Evolutionary conservation across 1,140 invertebrate species (phyloP).

Genomic region (Mactra quadrangularis): DNA sequence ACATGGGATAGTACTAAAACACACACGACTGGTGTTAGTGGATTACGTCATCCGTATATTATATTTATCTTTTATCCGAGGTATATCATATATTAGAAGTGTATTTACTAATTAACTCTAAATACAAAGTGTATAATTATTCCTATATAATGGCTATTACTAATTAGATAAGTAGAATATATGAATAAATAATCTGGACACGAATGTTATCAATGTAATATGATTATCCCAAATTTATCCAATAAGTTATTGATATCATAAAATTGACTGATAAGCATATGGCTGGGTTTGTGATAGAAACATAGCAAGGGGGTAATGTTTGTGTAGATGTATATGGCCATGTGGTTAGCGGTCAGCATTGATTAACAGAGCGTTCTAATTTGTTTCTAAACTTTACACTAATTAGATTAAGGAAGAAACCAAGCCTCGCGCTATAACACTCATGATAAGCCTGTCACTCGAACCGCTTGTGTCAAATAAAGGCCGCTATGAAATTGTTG

Average conservation of each 20-base stretch:
- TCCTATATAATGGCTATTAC: no score
- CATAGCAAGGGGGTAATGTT: constrained; percentile 8
- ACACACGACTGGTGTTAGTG: no score
- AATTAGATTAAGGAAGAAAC: constrained; percentile 60
- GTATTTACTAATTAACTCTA: no score
- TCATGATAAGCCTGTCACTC: constrained; percentile 34
- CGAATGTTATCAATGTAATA: no score
- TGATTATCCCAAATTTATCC: background rate
- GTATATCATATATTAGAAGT: no score
- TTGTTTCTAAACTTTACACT: constrained; percentile 51
- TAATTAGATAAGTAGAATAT: no score
- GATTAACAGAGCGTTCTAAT: constrained; percentile 43
- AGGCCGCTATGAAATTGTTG: constrained; percentile 38
- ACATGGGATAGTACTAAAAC: no score
- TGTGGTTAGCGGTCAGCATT: constrained; percentile 41
- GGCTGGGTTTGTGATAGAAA: constrained; percentile 5
- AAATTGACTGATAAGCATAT: constrained; percentile 14
- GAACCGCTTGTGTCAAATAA: constrained; percentile 20
- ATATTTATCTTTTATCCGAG: no score
- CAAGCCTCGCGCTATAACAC: constrained; percentile 13
- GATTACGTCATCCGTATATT: no score
- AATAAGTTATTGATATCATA: constrained; percentile 39
- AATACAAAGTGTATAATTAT: no score
- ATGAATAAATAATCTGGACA: no score
- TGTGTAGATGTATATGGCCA: constrained; percentile 3